A percentile compares a stretch with the other conserved stretches of the same genome.
phyloP scores from a whole-genome alignment of 2,888 invertebrate species.

The Microchrysa polita region DNA sequence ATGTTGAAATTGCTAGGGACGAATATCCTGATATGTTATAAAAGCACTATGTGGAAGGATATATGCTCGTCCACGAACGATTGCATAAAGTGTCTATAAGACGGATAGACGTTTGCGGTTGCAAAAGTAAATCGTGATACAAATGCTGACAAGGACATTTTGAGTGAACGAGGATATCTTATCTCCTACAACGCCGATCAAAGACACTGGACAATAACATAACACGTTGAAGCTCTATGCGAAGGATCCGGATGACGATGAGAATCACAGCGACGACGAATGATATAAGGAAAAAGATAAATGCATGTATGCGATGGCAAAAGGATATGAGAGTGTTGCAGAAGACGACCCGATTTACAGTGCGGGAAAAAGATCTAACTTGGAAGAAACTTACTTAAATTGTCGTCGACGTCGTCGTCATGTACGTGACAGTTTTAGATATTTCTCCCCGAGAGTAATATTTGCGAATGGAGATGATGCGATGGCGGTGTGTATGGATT shows the following conservation, averaged over 20 bases:
- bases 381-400: constrained; percentile 26
- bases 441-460: too few relatives aligned
- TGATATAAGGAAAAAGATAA: not conserved
- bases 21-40: not conserved
- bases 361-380: constrained; percentile 20
- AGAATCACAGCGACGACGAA: too few relatives aligned
- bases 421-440: constrained; percentile 36
- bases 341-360: too few relatives aligned
- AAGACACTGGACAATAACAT: too few relatives aligned
- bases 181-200: not conserved
- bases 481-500: too few relatives aligned
- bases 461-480: too few relatives aligned
- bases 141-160: constrained; percentile 22
- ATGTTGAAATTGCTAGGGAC: not conserved
- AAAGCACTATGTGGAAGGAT: not conserved
- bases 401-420: constrained; percentile 30
- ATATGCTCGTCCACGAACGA: constrained; percentile 6
- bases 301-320: not conserved
- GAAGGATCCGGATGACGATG: too few relatives aligned
- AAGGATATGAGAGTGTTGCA: not conserved
- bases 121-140: constrained; percentile 28
- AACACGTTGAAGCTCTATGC: too few relatives aligned
- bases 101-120: not conserved
- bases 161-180: constrained; percentile 21
- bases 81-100: constrained; percentile 25